Conservation (phyloP, 2,888 invertebrate species). For the Plebejus argus region DNA sequence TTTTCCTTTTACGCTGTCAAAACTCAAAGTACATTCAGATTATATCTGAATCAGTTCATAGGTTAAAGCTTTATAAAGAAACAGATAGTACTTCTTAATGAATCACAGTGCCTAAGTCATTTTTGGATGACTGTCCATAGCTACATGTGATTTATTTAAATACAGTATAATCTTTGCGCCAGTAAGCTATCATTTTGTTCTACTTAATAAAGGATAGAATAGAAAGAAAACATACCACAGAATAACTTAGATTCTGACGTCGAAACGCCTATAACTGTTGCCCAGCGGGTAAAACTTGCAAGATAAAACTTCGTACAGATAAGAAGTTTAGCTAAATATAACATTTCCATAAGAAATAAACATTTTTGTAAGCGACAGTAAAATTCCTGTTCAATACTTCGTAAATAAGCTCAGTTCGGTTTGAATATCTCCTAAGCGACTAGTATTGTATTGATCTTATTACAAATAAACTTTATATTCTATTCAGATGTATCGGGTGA, state of each 20-base stretch:
- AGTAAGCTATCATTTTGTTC: no score
- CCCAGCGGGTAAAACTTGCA: background rate
- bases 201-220: background rate
- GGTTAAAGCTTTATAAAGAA: no score
- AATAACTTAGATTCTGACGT: background rate
- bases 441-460: background rate
- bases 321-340: background rate
- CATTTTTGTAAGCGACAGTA: constrained; percentile 10
- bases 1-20: no score
- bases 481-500: background rate
- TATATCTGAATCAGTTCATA: no score
- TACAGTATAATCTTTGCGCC: no score
- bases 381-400: constrained; percentile 3
- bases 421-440: constrained; percentile 12
- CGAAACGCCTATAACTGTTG: background rate
- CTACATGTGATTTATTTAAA: no score
- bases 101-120: no score
- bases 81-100: no score
- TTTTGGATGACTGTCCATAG: no score
- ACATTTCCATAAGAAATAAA: background rate
- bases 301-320: background rate
- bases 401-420: background rate
- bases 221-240: background rate
- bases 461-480: constrained; percentile 2
- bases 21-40: no score